Conservation (phyloP, 2,797 vertebrate genomes). For the Urocyon cinereoargenteus region DNA sequence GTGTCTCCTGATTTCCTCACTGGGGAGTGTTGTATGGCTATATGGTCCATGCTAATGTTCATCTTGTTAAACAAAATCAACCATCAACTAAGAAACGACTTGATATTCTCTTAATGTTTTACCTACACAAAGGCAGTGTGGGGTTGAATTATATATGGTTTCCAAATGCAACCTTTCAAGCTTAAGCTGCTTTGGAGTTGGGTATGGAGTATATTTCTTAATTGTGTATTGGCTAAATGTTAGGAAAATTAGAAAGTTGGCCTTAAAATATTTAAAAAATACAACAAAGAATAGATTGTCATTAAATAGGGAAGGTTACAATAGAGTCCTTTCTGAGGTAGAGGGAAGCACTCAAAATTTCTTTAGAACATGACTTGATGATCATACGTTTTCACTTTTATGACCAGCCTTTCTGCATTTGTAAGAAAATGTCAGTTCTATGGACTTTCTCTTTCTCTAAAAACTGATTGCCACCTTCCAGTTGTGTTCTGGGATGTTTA, state of each 20-base stretch:
- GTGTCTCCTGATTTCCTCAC: background rate
- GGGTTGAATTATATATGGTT: background rate
- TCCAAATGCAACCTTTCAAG: conserved; percentile 9
- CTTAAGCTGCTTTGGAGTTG: background rate
- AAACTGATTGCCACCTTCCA: background rate
- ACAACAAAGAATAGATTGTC: background rate
- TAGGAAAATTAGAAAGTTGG: background rate
- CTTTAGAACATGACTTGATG: background rate
- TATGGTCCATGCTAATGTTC: background rate
- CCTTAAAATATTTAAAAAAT: background rate
- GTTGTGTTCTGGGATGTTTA: background rate
- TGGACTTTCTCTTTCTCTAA: background rate
- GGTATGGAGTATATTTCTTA: background rate
- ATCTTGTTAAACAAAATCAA: background rate
- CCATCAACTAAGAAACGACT: background rate
- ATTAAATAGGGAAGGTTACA: background rate
- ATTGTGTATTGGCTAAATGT: background rate
- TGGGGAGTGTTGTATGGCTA: background rate
- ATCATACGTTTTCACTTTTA: background rate
- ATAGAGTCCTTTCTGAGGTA: background rate
- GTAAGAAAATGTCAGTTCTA: background rate
- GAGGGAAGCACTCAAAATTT: background rate
- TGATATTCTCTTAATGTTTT: background rate
- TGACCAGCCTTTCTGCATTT: background rate
- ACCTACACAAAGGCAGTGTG: background rate